Percentiles rank a stretch among this genome's conserved stretches.
phyloP scores from a whole-genome alignment of 2,797 vertebrate species.

The Anas georgica region DNA sequence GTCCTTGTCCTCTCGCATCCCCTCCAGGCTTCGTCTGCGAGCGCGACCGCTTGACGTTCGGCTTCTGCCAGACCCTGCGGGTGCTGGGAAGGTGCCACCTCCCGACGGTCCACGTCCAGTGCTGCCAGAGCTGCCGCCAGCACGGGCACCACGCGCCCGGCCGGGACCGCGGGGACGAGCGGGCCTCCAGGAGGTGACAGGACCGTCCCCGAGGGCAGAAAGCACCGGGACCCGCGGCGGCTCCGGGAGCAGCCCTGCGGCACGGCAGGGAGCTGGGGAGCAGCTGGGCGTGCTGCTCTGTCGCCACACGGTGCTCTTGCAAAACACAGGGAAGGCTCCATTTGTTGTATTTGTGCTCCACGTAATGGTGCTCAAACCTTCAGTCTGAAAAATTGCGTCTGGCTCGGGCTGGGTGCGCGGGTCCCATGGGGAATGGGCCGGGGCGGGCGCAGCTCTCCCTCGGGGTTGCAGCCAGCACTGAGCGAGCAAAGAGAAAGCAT shows the following conservation, averaged over 20 bases:
- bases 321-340: not conserved
- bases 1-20: not conserved
- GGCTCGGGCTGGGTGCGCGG: not conserved
- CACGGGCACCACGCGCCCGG: not conserved
- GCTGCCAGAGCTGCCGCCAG: conserved; percentile 87
- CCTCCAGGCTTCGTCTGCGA: conserved; percentile 79
- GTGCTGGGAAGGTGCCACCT: conserved; percentile 86
- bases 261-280: not conserved
- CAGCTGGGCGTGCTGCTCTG: not conserved
- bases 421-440: fast-evolving
- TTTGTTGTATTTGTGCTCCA: not conserved
- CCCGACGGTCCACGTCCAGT: conserved; percentile 81
- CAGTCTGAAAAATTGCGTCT: not conserved
- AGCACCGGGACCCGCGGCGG: fast-evolving
- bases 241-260: not conserved
- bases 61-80: conserved; percentile 89
- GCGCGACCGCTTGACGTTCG: conserved; percentile 82
- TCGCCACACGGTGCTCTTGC: not conserved
- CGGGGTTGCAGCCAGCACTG: fast-evolving
- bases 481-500: fast-evolving
- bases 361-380: not conserved
- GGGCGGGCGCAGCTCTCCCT: not conserved
- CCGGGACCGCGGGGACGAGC: conserved; percentile 68
- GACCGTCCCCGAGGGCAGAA: not conserved
- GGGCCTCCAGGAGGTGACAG: conserved; percentile 72